Conservation (phyloP, 2,113 vertebrate genomes). For the Siphamia tubifer region DNA sequence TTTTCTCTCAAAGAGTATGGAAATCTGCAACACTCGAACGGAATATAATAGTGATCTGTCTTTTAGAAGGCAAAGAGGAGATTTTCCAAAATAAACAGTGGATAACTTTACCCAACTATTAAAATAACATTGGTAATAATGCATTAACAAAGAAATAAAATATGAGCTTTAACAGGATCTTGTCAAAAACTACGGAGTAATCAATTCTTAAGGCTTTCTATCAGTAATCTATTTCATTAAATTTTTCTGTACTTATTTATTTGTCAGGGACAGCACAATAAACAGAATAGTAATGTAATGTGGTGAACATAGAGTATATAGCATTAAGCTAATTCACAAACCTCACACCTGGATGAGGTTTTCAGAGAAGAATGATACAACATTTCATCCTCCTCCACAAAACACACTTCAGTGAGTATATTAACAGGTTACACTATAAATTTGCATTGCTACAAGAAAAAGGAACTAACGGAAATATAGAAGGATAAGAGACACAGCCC, state of each 20-base stretch:
- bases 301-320: no score
- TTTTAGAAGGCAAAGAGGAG: no score
- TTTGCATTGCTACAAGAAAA: background rate
- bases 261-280: no score
- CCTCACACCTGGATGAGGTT: no score
- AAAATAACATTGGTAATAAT: no score
- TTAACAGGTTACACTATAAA: background rate
- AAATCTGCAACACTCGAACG: no score
- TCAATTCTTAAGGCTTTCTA: background rate
- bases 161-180: background rate
- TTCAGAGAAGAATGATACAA: background rate
- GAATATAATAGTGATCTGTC: no score
- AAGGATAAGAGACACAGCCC: background rate
- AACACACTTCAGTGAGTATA: background rate
- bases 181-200: background rate
- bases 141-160: background rate
- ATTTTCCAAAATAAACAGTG: no score
- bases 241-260: no score
- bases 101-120: no score
- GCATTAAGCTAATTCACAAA: no score
- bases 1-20: background rate
- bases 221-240: conserved; percentile 7
- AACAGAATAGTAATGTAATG: no score
- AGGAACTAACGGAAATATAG: background rate
- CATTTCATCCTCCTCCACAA: background rate